Conservation (phyloP, 2,797 vertebrate genomes). For the Sebastes itinus region DNA sequence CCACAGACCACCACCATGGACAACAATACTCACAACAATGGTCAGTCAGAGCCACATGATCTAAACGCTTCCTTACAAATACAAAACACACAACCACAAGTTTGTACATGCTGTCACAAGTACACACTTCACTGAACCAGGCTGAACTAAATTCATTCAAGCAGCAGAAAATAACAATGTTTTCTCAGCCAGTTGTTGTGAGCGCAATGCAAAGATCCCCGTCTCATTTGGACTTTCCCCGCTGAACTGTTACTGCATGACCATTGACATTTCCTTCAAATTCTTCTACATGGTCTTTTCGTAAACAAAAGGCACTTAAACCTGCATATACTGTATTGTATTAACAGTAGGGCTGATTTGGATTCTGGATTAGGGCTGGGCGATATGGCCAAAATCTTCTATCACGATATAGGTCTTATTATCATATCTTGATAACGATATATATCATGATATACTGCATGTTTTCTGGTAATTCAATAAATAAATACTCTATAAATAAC, state of each 20-base stretch:
- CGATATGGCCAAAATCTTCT: too few relatives aligned
- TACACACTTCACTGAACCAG: neutral
- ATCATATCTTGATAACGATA: too few relatives aligned
- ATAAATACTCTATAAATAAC: too few relatives aligned
- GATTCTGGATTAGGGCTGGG: too few relatives aligned
- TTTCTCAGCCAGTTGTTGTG: constrained; percentile 15
- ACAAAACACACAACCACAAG: constrained; percentile 17
- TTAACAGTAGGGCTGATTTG: neutral
- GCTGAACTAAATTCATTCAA: constrained; percentile 21
- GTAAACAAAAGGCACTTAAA: neutral
- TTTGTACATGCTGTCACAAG: neutral
- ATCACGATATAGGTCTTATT: too few relatives aligned
- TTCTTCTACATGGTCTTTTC: neutral
- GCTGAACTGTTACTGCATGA: neutral
- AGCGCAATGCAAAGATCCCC: neutral
- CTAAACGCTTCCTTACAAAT: constrained; percentile 12
- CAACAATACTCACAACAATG: constrained; percentile 42
- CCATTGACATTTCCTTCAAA: neutral
- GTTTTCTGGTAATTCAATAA: too few relatives aligned
- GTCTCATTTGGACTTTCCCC: neutral
- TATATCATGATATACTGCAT: too few relatives aligned
- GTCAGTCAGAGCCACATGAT: constrained; percentile 11
- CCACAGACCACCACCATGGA: constrained; percentile 35
- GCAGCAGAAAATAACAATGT: constrained; percentile 8
- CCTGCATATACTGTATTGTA: neutral